A percentile compares a stretch with the other conserved stretches of the same genome.
phyloP scores from a whole-genome alignment of 2,797 vertebrate species.

The Syngnathus acus region DNA sequence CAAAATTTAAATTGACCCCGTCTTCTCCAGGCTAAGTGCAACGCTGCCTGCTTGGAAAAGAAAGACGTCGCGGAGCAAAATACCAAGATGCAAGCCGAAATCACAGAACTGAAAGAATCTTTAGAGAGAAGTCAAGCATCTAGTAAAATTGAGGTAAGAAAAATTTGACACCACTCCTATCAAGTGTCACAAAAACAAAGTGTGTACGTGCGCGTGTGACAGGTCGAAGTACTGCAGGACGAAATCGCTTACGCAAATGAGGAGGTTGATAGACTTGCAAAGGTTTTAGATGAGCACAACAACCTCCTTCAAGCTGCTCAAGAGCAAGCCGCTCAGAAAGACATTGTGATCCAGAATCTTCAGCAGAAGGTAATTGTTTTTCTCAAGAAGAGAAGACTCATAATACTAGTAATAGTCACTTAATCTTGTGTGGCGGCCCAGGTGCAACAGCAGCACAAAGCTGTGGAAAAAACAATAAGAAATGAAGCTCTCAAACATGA shows the following conservation, averaged over 20 bases:
- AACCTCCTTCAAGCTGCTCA: conserved; percentile 74
- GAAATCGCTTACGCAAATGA: conserved; percentile 80
- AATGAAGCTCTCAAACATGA: conserved; percentile 29
- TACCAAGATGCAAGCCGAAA: conserved; percentile 68
- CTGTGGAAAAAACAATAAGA: conserved; percentile 44
- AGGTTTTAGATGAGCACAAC: conserved; percentile 80
- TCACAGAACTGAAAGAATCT: conserved; percentile 75
- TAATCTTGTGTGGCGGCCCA: conserved; percentile 13
- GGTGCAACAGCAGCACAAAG: conserved; percentile 60
- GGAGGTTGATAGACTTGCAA: conserved; percentile 80
- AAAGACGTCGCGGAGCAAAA: conserved; percentile 69
- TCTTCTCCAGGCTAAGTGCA: conserved; percentile 74
- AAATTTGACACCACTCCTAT: neutral
- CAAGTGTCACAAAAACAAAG: neutral
- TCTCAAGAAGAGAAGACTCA: too few relatives aligned
- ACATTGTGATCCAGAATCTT: conserved; percentile 73
- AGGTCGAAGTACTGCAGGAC: conserved; percentile 87
- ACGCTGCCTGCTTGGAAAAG: conserved; percentile 66
- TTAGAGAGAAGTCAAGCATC: conserved; percentile 73
- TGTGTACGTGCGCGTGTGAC: neutral
- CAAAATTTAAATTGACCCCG: neutral
- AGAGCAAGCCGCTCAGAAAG: conserved; percentile 71
- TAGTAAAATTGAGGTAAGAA: conserved; percentile 80
- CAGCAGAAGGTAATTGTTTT: conserved; percentile 72
- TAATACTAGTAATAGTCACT: neutral